Conservation (phyloP, 2,797 vertebrate species). For the Nyctalus aviator region DNA sequence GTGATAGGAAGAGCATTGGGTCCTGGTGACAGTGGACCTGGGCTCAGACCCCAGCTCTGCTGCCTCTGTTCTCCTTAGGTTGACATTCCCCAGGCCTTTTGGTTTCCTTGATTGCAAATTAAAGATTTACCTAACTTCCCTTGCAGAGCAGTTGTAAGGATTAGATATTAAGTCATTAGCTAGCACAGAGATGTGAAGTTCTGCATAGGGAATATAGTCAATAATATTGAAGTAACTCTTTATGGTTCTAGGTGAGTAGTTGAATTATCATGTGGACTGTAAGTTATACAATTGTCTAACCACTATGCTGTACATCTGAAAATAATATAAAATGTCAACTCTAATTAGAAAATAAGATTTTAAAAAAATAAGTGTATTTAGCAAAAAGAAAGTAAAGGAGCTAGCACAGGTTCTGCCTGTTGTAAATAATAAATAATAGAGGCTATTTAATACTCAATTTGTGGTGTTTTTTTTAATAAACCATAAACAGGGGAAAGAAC, state of each 20-base stretch:
- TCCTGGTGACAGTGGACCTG: neutral
- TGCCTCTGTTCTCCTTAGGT: neutral
- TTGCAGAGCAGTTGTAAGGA: neutral
- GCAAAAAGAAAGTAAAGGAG: neutral
- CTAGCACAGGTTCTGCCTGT: neutral
- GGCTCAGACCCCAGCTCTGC: neutral
- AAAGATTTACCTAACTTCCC: neutral
- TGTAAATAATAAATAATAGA: neutral
- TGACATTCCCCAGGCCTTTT: neutral
- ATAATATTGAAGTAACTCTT: neutral
- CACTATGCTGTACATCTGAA: neutral
- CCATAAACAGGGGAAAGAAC: neutral
- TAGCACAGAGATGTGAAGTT: neutral
- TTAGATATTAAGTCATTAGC: neutral
- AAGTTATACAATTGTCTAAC: neutral
- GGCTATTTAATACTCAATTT: neutral
- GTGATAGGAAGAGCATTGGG: neutral
- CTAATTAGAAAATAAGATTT: neutral
- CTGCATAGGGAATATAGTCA: neutral
- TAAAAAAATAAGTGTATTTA: neutral
- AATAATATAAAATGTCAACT: neutral
- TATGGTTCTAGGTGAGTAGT: neutral
- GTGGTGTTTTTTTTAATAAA: constrained; percentile 33
- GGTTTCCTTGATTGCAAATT: constrained; percentile 12
- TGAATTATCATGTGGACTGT: no score